Base-by-base conservation (phyloP, 1,140 invertebrate genomes). In the Heliconius melpomene region DNA sequence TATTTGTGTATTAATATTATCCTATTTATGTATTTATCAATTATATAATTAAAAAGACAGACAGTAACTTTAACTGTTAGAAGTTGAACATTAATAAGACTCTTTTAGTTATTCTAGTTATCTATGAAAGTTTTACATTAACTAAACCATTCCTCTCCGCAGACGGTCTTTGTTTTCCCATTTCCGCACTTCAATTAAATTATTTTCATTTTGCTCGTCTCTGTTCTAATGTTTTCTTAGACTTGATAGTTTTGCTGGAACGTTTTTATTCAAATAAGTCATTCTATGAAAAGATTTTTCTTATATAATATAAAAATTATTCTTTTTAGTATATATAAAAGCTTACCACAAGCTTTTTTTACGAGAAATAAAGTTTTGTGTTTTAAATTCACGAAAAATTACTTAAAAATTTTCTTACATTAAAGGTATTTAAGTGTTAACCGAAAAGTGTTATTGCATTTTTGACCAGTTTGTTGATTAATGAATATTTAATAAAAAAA, bases 171-270 rank as follows among this genome's bases (percentile, higher is more conserved):
- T 72, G 71, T 72, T 72, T 72, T 72, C 36, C 6, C 71, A 72
- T 72, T 72, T 72, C 71, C 71, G 71, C 36, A 72, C 36, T 40
- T 36, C 29, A 72, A 40, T 72, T 72, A 72, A 72, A 72, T 72
- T 38, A 72, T 72, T 72, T 77, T 52, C 66, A 46, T 77, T 77
- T 38, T 50, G 40, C 75, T 72, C 9, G 5, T 66, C 66, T 77
- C 57, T 40, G 23, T 77, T 77, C 66, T 70, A 77, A 66, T 71
- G 66, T 77, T 72, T 77, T 77, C 75, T 77, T 57, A 76, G 54
- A 76, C 29, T 76, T 76, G 18, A 60, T 76, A 76, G 57, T 76
- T 76, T 60, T 76, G n/a, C 52, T 70, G 57, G 36, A 76, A 54
- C 54, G 38, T 29, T 66, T 52, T 76, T 60, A 54, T 66, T 72